A percentile compares a stretch with the other conserved stretches of the same genome.
Evolutionary conservation across 92 coral and sea anemone genomes (phyloP).

Genomic region (Palythoa grandiflora): DNA sequence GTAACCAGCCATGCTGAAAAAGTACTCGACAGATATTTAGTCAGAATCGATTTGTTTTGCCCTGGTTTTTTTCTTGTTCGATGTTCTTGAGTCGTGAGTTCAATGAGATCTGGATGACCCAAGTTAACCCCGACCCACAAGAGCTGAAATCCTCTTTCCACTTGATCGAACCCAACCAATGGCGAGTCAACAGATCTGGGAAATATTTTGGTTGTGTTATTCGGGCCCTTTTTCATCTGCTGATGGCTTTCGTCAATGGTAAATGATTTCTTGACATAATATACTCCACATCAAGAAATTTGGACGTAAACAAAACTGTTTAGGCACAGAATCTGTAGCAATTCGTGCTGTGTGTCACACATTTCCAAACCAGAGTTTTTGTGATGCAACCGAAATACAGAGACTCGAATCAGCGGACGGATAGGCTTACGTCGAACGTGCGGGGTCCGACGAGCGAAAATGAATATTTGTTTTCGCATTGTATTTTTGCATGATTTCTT

Average conservation of each 20-base stretch:
- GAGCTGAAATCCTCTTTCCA: conserved; percentile 4
- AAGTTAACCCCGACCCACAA: not conserved
- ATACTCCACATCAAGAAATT: not conserved
- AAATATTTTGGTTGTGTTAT: not conserved
- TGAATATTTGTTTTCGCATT: conserved; percentile 6
- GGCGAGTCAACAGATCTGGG: not conserved
- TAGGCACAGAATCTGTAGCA: not conserved
- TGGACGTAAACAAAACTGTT: not conserved
- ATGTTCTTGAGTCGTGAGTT: not conserved
- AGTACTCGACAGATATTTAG: not conserved
- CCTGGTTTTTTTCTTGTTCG: not conserved
- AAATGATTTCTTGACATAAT: conserved; percentile 20
- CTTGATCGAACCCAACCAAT: conserved; percentile 21
- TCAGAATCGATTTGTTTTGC: not conserved
- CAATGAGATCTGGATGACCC: conserved; percentile 8
- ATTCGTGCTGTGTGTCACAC: not conserved
- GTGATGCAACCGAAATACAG: not conserved
- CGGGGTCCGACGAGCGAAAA: not conserved
- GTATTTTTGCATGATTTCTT: conserved; percentile 1
- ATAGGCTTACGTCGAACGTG: not conserved
- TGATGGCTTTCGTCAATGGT: conserved; percentile 11
- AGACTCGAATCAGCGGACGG: not conserved
- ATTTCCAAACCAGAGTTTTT: conserved; percentile 31
- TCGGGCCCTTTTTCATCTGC: conserved; percentile 28
- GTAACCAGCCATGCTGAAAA: conserved; percentile 25